Conservation (phyloP, 2,113 vertebrate species). For the Epinephelus moara region DNA sequence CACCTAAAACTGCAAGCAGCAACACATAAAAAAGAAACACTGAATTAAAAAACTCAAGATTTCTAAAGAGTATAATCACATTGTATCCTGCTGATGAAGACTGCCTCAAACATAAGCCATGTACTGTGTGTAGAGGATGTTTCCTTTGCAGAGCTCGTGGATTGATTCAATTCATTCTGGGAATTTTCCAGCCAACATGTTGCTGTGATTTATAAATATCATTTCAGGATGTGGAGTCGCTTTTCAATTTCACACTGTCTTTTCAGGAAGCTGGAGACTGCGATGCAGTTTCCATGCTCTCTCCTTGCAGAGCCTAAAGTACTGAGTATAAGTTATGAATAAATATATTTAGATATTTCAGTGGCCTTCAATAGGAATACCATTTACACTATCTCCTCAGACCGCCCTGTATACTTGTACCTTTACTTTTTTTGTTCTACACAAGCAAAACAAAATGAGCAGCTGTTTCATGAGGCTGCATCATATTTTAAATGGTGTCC, state of each 20-base stretch:
- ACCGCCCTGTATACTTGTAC: neutral
- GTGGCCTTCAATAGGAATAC: neutral
- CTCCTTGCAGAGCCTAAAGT: constrained; percentile 40
- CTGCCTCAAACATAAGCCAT: constrained; percentile 13
- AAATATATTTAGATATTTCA: neutral
- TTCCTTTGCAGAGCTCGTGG: constrained; percentile 10
- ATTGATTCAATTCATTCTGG: constrained; percentile 45
- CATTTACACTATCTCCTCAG: neutral
- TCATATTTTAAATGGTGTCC: neutral
- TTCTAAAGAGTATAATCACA: constrained; percentile 18
- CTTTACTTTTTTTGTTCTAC: neutral
- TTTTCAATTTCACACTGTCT: constrained; percentile 63
- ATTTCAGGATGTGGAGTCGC: constrained; percentile 46
- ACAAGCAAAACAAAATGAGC: neutral
- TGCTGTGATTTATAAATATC: constrained; percentile 64
- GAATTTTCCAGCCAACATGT: constrained; percentile 45
- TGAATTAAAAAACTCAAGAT: neutral
- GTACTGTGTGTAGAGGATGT: constrained; percentile 7
- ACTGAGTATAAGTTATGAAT: constrained; percentile 70
- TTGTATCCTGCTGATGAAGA: constrained; percentile 21
- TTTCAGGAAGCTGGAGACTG: constrained; percentile 49
- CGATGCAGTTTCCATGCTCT: constrained; percentile 67
- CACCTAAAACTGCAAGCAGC: neutral
- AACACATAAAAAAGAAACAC: neutral
- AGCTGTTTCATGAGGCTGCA: neutral